These are phyloP conservation scores for Myotis lucifugus DNA, from an alignment of 2,113 vertebrate species.

Conservation along the genomic window DNA sequence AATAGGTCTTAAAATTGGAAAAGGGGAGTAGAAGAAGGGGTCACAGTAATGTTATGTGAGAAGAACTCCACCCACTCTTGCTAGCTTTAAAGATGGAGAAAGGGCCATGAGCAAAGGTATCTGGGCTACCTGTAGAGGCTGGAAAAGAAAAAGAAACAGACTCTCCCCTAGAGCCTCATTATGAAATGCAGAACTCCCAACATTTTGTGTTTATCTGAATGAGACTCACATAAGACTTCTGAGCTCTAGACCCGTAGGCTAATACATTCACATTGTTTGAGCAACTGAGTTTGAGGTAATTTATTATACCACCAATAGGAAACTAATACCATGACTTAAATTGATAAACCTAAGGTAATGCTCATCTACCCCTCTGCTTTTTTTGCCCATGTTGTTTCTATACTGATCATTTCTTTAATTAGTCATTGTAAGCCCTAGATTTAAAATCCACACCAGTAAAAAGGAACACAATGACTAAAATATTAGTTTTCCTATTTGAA, in stretches of 20 bases:
- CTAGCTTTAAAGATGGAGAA: neutral
- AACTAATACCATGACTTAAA: neutral
- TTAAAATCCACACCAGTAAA: conserved; percentile 4
- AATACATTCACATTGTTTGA: neutral
- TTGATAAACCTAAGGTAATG: neutral
- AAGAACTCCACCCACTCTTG: neutral
- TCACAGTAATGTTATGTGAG: neutral
- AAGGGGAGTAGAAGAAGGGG: neutral
- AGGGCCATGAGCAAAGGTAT: neutral
- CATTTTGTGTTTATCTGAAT: neutral
- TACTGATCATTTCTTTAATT: neutral
- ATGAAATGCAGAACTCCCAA: neutral
- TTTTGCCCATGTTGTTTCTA: neutral
- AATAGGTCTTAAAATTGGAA: neutral
- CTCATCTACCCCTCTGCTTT: neutral
- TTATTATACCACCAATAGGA: neutral
- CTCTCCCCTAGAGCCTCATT: neutral
- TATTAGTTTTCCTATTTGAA: conserved; percentile 19
- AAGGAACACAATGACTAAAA: neutral
- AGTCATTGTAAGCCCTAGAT: neutral
- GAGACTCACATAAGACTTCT: neutral
- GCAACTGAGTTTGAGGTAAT: neutral
- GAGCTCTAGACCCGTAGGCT: neutral
- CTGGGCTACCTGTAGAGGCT: neutral
- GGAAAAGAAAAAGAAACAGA: neutral